phyloP scores from a whole-genome alignment of 2,113 vertebrate genomes.

The Spea bombifrons region DNA sequence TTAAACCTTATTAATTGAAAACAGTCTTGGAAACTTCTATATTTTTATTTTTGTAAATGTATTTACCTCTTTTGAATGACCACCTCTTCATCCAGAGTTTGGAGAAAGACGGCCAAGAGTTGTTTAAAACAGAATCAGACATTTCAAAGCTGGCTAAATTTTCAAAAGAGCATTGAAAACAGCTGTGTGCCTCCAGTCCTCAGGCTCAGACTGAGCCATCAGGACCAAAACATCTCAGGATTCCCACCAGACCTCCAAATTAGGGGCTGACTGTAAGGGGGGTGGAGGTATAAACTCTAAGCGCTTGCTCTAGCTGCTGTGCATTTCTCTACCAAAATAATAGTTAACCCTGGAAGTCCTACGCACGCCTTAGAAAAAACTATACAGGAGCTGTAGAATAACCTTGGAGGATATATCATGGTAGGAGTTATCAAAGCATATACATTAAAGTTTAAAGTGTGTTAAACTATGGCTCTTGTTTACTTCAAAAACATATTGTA shows the following conservation, averaged over 20 bases:
- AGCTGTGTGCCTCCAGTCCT: constrained; percentile 18
- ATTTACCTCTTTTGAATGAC: constrained; percentile 92
- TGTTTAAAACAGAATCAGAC: constrained; percentile 85
- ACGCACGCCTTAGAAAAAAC: not conserved
- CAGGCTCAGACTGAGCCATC: constrained; percentile 38
- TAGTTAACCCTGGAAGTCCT: constrained; percentile 19
- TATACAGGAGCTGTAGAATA: not conserved
- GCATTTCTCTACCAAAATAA: constrained; percentile 27
- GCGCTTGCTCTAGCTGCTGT: constrained; percentile 33
- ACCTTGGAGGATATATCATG: not conserved
- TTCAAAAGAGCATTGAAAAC: constrained; percentile 27
- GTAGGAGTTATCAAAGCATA: not conserved
- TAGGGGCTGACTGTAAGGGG: constrained; percentile 35
- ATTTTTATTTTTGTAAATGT: not conserved
- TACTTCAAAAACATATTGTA: not conserved
- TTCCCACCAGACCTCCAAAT: constrained; percentile 46
- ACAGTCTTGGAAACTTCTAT: not conserved
- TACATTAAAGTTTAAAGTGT: not conserved
- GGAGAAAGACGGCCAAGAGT: constrained; percentile 97
- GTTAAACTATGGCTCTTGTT: not conserved
- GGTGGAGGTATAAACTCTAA: constrained; percentile 16
- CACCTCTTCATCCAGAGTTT: constrained; percentile 91
- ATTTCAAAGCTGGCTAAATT: constrained; percentile 57
- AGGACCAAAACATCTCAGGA: constrained; percentile 44
- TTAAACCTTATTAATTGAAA: not conserved